Evolutionary conservation across 1,140 invertebrate genomes (phyloP).

Genomic region (Drosophila jambulina): DNA sequence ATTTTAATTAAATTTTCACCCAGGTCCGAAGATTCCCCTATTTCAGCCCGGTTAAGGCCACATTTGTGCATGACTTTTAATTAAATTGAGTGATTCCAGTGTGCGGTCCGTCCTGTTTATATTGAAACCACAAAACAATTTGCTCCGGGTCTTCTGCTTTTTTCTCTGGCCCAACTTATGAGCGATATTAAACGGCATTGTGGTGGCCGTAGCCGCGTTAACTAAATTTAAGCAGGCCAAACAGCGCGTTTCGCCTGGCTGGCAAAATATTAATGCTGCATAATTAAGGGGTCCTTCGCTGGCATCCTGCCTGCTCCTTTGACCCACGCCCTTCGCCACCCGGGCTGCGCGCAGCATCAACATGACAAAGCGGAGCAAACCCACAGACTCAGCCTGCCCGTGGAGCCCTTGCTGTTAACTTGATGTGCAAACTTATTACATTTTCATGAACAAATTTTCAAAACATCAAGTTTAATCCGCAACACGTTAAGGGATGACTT

Average conservation of each 20-base stretch:
- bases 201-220: slow-evolving; percentile 48
- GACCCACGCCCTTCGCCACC: slow-evolving; percentile 4
- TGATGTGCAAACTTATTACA: slow-evolving; percentile 46
- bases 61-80: slow-evolving; percentile 55
- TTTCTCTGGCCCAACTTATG: slow-evolving; percentile 19
- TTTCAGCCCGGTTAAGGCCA: slow-evolving; percentile 11
- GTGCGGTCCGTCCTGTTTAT: slow-evolving; percentile 24
- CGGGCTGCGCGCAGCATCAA: slow-evolving; percentile 3
- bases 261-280: slow-evolving; percentile 75
- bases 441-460: slow-evolving; percentile 48
- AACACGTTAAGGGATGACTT: slow-evolving; percentile 36
- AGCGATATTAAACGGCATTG: slow-evolving; percentile 59
- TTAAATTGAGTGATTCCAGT: slow-evolving; percentile 64
- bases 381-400: not conserved
- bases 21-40: not conserved
- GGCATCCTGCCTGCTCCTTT: slow-evolving; percentile 33
- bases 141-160: slow-evolving; percentile 3
- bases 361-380: slow-evolving; percentile 42
- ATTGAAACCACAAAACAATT: slow-evolving; percentile 58
- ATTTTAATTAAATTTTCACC: slow-evolving; percentile 40
- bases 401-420: slow-evolving; percentile 20
- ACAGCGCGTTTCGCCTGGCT: slow-evolving; percentile 56
- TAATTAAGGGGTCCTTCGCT: slow-evolving; percentile 55
- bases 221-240: slow-evolving; percentile 65
- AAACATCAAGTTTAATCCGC: slow-evolving; percentile 43